phyloP scores from a whole-genome alignment of 2,888 invertebrate species.

The Emesis castigata region DNA sequence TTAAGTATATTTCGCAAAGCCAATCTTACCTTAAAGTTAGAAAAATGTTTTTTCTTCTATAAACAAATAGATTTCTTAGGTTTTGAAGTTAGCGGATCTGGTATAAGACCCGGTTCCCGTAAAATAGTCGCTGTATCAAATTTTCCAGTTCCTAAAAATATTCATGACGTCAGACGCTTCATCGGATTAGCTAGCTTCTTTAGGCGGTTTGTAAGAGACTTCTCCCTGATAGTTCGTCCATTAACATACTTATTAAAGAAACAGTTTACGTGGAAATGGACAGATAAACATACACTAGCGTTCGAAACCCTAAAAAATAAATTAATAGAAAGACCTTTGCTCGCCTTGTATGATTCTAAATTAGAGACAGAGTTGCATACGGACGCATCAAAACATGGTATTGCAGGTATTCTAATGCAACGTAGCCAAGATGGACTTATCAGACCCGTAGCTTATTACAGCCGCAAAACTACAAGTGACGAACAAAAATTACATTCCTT shows the following conservation, averaged over 20 bases:
- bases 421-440: not conserved
- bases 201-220: slow-evolving; percentile 34
- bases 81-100: slow-evolving; percentile 52
- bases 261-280: slow-evolving; percentile 50
- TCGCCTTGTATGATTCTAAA: slow-evolving; percentile 23
- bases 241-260: slow-evolving; percentile 57
- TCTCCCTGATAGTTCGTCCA: slow-evolving; percentile 44
- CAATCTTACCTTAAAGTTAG: not conserved
- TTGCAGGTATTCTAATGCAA: slow-evolving; percentile 43
- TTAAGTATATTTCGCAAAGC: too few species aligned
- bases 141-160: slow-evolving; percentile 17
- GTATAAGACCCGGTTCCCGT: slow-evolving; percentile 55
- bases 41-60: slow-evolving; percentile 21
- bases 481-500: not conserved
- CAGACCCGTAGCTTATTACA: slow-evolving; percentile 1
- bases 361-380: slow-evolving; percentile 29
- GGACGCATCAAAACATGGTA: slow-evolving; percentile 25
- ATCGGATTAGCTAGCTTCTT: slow-evolving; percentile 42
- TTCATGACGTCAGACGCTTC: slow-evolving; percentile 43
- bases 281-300: slow-evolving; percentile 46
- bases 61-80: slow-evolving; percentile 62
- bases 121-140: slow-evolving; percentile 36
- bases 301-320: slow-evolving; percentile 59
- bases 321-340: slow-evolving; percentile 60
- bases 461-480: not conserved